Evolutionary conservation across 2,113 vertebrate species (phyloP).

Genomic region (Sprattus sprattus): DNA sequence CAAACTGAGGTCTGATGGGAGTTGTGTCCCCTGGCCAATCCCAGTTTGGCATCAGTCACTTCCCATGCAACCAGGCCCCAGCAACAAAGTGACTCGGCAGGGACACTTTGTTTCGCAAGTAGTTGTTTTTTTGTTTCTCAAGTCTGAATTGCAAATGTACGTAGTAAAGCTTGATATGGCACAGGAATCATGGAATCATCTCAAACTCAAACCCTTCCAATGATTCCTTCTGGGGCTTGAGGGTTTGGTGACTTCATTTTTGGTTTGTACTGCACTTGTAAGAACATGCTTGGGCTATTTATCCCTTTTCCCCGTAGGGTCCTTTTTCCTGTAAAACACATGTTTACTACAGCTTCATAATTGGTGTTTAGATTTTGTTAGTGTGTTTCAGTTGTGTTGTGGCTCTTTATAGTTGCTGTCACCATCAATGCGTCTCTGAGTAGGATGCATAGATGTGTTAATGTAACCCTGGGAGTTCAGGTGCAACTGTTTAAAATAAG

Average conservation of each 20-base stretch:
- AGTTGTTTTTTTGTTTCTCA: constrained; percentile 22
- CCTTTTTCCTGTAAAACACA: not conserved
- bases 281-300: not conserved
- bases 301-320: not conserved
- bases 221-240: not conserved
- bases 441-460: constrained; percentile 45
- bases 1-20: constrained; percentile 64
- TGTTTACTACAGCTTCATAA: not conserved
- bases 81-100: constrained; percentile 53
- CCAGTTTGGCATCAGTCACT: constrained; percentile 57
- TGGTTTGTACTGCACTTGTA: not conserved
- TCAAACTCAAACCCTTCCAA: not conserved
- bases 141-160: too few relatives aligned
- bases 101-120: constrained; percentile 33
- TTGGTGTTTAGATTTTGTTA: not conserved
- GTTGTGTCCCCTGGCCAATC: constrained; percentile 57
- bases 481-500: constrained; percentile 40
- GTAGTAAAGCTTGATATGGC: too few relatives aligned
- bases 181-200: not conserved
- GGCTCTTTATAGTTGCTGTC: not conserved
- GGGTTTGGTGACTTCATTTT: not conserved
- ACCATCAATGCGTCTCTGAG: constrained; percentile 1
- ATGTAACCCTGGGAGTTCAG: constrained; percentile 48
- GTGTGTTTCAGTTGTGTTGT: not conserved
- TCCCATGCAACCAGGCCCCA: constrained; percentile 59